A percentile compares a stretch with the other conserved stretches of the same genome.
Evolutionary conservation across 2,888 invertebrate species (phyloP).

Genomic region (Phengaris arion): DNA sequence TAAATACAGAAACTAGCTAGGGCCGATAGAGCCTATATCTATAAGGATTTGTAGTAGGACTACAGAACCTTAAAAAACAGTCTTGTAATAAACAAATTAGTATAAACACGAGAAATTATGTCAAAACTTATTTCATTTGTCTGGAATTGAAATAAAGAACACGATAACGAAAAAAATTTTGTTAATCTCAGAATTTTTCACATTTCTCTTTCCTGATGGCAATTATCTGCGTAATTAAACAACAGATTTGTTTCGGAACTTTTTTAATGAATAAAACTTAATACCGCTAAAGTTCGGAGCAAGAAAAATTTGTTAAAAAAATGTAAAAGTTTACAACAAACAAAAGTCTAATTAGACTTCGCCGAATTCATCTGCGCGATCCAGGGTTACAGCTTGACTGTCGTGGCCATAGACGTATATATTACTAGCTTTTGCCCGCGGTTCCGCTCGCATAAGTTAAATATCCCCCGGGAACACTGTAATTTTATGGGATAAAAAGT

Average conservation of each 20-base stretch:
- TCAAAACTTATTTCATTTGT: constrained; percentile 1
- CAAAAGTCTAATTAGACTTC: not conserved
- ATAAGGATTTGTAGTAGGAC: too few species aligned
- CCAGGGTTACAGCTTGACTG: not conserved
- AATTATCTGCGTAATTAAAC: constrained; percentile 23
- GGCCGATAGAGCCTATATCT: too few species aligned
- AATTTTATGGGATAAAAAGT: too few species aligned
- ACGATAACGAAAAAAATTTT: not conserved
- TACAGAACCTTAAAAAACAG: too few species aligned
- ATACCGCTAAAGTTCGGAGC: not conserved
- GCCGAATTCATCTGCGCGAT: not conserved
- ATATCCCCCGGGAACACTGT: too few species aligned
- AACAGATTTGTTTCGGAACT: constrained; percentile 12
- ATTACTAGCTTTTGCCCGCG: too few species aligned
- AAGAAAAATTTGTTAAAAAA: not conserved
- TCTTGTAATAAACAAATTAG: not conserved
- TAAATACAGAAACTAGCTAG: too few species aligned
- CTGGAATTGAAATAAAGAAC: constrained; percentile 2
- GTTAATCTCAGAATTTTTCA: not conserved
- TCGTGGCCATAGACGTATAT: too few species aligned
- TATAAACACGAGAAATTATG: not conserved
- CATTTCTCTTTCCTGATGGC: not conserved
- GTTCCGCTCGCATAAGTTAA: too few species aligned
- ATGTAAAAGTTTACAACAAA: not conserved
- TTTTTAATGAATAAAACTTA: constrained; percentile 1